Percentiles rank a stretch among this genome's conserved stretches.
Conservation (phyloP, 2,888 invertebrate genomes). For the Dorcus hopei region DNA sequence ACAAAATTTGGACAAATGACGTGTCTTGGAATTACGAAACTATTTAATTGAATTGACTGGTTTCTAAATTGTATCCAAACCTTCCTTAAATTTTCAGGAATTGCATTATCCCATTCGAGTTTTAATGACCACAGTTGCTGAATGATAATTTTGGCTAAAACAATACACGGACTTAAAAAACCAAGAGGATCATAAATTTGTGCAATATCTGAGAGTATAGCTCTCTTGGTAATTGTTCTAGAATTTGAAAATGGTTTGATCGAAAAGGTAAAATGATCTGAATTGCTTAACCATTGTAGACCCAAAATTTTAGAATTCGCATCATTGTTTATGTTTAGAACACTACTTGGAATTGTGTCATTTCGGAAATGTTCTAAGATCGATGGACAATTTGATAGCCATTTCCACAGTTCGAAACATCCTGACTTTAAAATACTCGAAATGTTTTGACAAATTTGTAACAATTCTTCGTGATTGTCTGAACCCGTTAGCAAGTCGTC, state of each 20-base stretch:
- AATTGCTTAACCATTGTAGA: constrained; percentile 1
- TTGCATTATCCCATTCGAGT: constrained; percentile 14
- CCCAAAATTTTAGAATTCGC: constrained; percentile 14
- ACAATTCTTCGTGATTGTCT: constrained; percentile 7
- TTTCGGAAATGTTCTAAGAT: background rate
- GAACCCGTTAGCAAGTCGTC: constrained; percentile 24
- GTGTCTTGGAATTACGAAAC: constrained; percentile 8
- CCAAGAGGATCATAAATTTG: constrained; percentile 11
- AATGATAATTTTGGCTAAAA: constrained; percentile 11
- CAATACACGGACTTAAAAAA: constrained; percentile 11
- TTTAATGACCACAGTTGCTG: constrained; percentile 16
- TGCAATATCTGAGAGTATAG: constrained; percentile 4
- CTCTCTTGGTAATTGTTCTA: constrained; percentile 1
- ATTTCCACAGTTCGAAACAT: constrained; percentile 22
- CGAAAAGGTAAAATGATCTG: background rate
- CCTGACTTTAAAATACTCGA: constrained; percentile 6
- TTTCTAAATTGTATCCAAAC: constrained; percentile 8
- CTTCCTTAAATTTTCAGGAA: constrained; percentile 5
- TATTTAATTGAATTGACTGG: constrained; percentile 3
- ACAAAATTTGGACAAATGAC: too few species aligned
- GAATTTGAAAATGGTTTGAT: background rate
- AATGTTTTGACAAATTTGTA: background rate
- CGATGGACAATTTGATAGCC: constrained; percentile 16
- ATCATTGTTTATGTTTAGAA: background rate
- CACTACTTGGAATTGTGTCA: background rate